phyloP scores from a whole-genome alignment of 2,797 vertebrate genomes.

The Nannoperca australis region DNA sequence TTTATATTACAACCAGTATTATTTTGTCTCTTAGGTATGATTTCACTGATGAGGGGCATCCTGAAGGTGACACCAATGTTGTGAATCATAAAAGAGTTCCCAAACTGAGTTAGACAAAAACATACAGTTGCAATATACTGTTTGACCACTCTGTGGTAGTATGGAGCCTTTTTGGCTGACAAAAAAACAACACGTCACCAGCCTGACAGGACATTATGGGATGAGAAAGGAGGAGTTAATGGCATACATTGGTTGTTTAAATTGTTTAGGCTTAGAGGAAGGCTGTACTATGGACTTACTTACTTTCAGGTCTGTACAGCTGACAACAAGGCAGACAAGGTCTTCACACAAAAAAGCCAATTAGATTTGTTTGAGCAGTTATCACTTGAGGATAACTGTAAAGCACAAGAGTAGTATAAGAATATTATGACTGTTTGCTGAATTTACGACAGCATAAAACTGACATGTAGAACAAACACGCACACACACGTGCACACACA shows the following conservation, averaged over 20 bases:
- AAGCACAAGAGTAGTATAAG: conserved; percentile 28
- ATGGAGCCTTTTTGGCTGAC: conserved; percentile 14
- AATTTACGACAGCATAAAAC: conserved; percentile 25
- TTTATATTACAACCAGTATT: not conserved
- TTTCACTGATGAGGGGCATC: not conserved
- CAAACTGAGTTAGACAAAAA: not conserved
- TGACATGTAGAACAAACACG: not conserved
- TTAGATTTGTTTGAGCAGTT: conserved; percentile 74
- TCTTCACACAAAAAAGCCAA: conserved; percentile 39
- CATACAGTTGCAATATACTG: not conserved
- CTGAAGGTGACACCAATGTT: not conserved
- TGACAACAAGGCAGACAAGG: conserved; percentile 3
- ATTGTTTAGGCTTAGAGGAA: conserved; percentile 6
- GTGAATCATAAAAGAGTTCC: not conserved
- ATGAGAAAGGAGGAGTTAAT: not conserved
- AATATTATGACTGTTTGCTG: conserved; percentile 62
- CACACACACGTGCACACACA: not conserved
- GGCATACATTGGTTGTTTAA: conserved; percentile 1
- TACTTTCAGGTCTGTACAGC: not conserved
- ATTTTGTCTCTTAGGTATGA: not conserved
- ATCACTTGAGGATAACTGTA: conserved; percentile 35
- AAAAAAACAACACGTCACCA: not conserved
- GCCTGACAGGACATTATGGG: conserved; percentile 11
- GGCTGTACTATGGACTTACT: not conserved
- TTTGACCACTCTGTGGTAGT: conserved; percentile 53